Evolutionary conservation across 2,888 invertebrate species (phyloP).

Genomic region (Phalangium opilio): DNA sequence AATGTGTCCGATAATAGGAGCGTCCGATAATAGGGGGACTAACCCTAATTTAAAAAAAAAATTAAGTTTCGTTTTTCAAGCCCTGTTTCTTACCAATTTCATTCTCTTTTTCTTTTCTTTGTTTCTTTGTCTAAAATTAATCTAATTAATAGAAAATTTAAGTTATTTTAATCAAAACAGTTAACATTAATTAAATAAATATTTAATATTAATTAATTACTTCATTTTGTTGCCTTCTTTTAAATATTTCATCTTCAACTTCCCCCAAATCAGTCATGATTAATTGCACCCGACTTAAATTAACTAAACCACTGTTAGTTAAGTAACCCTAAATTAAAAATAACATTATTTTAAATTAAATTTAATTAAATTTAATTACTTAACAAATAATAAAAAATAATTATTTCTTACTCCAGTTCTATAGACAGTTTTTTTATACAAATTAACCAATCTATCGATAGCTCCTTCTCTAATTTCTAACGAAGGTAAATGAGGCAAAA

Average conservation of each 20-base stretch:
- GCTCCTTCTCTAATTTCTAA: constrained; percentile 93
- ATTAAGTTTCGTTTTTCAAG: too few species aligned
- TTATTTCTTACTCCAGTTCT: constrained; percentile 50
- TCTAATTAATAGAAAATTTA: constrained; percentile 18
- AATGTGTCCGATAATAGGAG: too few species aligned
- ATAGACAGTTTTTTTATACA: constrained; percentile 88
- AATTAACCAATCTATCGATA: constrained; percentile 74
- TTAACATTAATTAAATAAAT: constrained; percentile 18
- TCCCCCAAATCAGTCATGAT: constrained; percentile 82
- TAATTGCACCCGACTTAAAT: constrained; percentile 80
- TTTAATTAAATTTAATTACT: neutral
- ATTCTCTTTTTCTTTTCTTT: constrained; percentile 43
- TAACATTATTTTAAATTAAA: neutral
- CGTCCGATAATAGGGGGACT: too few species aligned
- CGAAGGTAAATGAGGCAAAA: constrained; percentile 92
- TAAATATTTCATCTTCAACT: constrained; percentile 94
- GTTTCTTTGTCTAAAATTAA: constrained; percentile 51
- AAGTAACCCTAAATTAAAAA: constrained; percentile 49
- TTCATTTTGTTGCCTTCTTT: constrained; percentile 72
- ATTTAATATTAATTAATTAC: constrained; percentile 18
- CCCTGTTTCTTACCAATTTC: constrained; percentile 30
- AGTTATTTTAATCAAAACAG: neutral
- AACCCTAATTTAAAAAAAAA: too few species aligned
- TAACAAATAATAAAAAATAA: too few species aligned
- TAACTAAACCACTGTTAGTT: constrained; percentile 86